Conservation (phyloP, 2,888 invertebrate species). For the Leucoptera coffeella region DNA sequence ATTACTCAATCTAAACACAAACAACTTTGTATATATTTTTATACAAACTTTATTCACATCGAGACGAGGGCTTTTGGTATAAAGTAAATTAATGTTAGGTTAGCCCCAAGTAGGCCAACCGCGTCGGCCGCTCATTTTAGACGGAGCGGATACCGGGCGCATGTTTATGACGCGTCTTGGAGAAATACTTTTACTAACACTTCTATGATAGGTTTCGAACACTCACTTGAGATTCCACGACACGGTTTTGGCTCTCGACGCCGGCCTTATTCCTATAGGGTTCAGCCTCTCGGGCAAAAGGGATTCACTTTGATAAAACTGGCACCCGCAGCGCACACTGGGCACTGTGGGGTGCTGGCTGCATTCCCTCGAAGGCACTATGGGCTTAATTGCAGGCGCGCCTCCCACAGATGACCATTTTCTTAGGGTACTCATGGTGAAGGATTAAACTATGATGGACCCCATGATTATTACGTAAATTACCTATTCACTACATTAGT, state of each 20-base stretch:
- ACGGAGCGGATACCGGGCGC: conserved; percentile 38
- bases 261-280: conserved; percentile 59
- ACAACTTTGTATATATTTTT: too few species aligned
- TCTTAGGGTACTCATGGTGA: conserved; percentile 44
- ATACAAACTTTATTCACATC: too few species aligned
- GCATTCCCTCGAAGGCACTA: conserved; percentile 65
- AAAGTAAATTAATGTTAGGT: too few species aligned
- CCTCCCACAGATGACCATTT: conserved; percentile 68
- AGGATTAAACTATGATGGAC: too few species aligned
- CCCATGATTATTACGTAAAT: too few species aligned
- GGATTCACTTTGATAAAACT: conserved; percentile 77
- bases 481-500: too few species aligned
- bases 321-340: conserved; percentile 81
- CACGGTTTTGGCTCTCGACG: conserved; percentile 54
- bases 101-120: conserved; percentile 47
- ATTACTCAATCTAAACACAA: too few species aligned
- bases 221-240: conserved; percentile 38
- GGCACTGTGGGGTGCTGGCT: conserved; percentile 66
- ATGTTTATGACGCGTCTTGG: conserved; percentile 23
- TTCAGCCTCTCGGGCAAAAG: conserved; percentile 70
- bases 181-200: conserved; percentile 14
- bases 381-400: conserved; percentile 53
- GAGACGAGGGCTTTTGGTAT: too few species aligned
- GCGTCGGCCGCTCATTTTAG: conserved; percentile 48
- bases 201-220: too few species aligned